phyloP scores from a whole-genome alignment of 2,797 vertebrate species.

The Poecile montanus region DNA sequence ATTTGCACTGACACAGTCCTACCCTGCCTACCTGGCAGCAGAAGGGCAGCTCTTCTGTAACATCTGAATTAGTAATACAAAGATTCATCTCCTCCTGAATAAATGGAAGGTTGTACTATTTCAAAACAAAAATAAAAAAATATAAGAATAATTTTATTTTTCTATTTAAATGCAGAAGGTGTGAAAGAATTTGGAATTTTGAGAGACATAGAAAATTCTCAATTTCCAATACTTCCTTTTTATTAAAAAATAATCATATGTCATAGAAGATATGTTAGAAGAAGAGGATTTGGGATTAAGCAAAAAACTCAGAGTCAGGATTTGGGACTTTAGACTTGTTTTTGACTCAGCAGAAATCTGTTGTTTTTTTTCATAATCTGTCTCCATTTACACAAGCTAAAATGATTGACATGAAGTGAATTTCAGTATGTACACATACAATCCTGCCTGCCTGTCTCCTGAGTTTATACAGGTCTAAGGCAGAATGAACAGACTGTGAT shows the following conservation, averaged over 20 bases:
- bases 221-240: background rate
- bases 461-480: background rate
- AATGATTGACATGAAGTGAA: background rate
- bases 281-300: background rate
- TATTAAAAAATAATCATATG: background rate
- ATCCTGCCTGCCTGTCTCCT: background rate
- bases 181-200: background rate
- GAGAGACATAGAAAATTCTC: background rate
- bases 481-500: background rate
- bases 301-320: background rate
- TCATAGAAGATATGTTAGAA: background rate
- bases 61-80: conserved; percentile 14
- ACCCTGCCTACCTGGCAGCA: background rate
- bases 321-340: background rate
- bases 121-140: background rate
- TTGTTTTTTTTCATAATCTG: background rate
- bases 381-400: background rate
- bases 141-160: background rate
- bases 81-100: background rate
- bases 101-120: background rate
- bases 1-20: background rate
- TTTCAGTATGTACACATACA: background rate
- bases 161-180: background rate
- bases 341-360: background rate
- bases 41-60: background rate